Evolutionary conservation across 2,888 invertebrate genomes (phyloP).

Genomic region (Ichneumon xanthorius): DNA sequence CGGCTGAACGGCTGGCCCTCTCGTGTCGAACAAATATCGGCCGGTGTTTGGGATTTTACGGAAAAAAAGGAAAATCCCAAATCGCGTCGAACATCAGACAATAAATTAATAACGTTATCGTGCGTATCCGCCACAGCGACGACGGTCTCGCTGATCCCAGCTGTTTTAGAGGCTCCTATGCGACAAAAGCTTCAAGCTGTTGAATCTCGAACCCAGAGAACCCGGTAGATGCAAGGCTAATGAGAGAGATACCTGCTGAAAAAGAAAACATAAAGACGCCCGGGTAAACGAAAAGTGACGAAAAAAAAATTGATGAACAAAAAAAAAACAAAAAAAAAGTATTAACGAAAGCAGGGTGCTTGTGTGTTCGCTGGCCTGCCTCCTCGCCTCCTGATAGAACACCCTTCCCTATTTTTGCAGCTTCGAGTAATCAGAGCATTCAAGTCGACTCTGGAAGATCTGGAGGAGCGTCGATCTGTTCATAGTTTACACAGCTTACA

Average conservation of each 20-base stretch:
- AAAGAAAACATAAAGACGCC: conserved; percentile 41
- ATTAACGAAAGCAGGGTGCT: conserved; percentile 75
- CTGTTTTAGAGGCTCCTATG: conserved; percentile 19
- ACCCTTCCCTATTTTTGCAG: conserved; percentile 92
- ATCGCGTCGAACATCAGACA: conserved; percentile 6
- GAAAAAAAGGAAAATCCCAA: conserved; percentile 1
- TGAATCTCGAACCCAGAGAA: conserved; percentile 50
- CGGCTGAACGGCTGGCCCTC: conserved; percentile 3
- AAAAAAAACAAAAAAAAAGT: conserved; percentile 47
- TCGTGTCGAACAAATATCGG: conserved; percentile 3
- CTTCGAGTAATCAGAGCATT: conserved; percentile 99
- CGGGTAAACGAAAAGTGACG: conserved; percentile 35
- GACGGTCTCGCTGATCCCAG: conserved; percentile 48
- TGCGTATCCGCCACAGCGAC: conserved; percentile 69
- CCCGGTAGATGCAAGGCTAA: conserved; percentile 56
- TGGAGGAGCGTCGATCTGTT: conserved; percentile 99
- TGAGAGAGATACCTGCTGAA: conserved; percentile 60
- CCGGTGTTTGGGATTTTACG: conserved; percentile 8
- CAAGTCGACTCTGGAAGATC: conserved; percentile 99
- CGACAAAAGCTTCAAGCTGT: conserved; percentile 33
- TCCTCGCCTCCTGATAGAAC: conserved; percentile 84
- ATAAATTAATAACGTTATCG: conserved; percentile 39
- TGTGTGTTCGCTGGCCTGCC: conserved; percentile 83
- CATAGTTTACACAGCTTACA: conserved; percentile 98
- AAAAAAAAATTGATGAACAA: conserved; percentile 42